These are phyloP conservation scores for Probaryconus sp. DNA, from an alignment of 1,140 invertebrate genomes.

Conservation along the genomic window DNA sequence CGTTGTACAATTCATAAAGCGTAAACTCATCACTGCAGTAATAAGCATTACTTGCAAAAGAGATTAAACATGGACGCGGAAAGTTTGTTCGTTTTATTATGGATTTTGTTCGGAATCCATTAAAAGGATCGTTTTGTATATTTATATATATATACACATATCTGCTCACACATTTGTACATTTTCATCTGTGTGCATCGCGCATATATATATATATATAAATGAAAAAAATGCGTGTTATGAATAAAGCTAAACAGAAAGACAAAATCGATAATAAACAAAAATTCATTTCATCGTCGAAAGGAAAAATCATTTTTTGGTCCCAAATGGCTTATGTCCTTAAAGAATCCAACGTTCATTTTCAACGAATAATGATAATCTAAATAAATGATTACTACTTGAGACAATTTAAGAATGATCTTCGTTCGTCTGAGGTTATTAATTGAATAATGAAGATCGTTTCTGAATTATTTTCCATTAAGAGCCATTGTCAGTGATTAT, in stretches of 20 bases:
- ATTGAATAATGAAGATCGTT: too few relatives aligned
- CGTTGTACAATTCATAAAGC: slow-evolving; percentile 48
- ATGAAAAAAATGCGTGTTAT: slow-evolving; percentile 3
- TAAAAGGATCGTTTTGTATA: slow-evolving; percentile 49
- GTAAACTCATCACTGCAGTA: slow-evolving; percentile 44
- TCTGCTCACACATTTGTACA: too few relatives aligned
- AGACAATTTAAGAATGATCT: too few relatives aligned
- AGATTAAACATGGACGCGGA: slow-evolving; percentile 37
- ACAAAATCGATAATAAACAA: slow-evolving; percentile 45
- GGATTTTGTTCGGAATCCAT: slow-evolving; percentile 42
- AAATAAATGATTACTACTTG: too few relatives aligned
- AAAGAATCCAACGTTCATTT: too few relatives aligned
- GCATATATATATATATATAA: slow-evolving; percentile 49
- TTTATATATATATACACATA: neutral
- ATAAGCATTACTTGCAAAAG: slow-evolving; percentile 45
- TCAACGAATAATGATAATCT: too few relatives aligned
- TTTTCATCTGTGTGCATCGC: too few relatives aligned
- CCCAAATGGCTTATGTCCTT: too few relatives aligned
- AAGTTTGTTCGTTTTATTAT: slow-evolving; percentile 36
- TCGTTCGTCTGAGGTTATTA: too few relatives aligned
- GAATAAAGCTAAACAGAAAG: slow-evolving; percentile 25
- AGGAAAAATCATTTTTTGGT: slow-evolving; percentile 13
- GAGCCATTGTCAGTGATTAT: too few relatives aligned
- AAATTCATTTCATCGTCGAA: slow-evolving; percentile 1
- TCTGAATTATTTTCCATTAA: too few relatives aligned